Percentiles rank a stretch among this genome's conserved stretches.
phyloP scores from a whole-genome alignment of 2,797 vertebrate genomes.

The Sebastes matsubarae region DNA sequence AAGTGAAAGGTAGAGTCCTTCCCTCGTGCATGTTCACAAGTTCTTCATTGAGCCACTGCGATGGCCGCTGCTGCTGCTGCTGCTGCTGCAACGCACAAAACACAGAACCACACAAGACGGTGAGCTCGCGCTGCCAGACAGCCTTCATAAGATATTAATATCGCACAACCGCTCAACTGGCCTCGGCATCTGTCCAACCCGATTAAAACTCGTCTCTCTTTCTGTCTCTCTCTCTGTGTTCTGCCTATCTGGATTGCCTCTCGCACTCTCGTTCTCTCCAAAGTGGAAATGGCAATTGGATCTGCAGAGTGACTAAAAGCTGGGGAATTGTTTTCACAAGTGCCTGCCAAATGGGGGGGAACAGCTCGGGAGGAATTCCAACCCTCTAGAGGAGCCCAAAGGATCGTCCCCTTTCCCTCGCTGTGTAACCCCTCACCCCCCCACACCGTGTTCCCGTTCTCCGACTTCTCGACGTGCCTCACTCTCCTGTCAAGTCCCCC shows the following conservation, averaged over 20 bases:
- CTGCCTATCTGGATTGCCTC: slow-evolving; percentile 71
- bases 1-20: slow-evolving; percentile 69
- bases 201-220: slow-evolving; percentile 73
- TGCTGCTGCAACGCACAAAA: slow-evolving; percentile 71
- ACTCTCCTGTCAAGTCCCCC: slow-evolving; percentile 61
- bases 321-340: slow-evolving; percentile 84
- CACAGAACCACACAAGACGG: slow-evolving; percentile 72
- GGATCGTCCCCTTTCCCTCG: slow-evolving; percentile 67
- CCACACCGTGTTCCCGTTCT: slow-evolving; percentile 39
- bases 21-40: slow-evolving; percentile 75
- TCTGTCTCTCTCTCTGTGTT: slow-evolving; percentile 56
- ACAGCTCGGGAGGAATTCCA: slow-evolving; percentile 76
- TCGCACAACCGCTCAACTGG: slow-evolving; percentile 70
- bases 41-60: slow-evolving; percentile 69
- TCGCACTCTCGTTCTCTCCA: slow-evolving; percentile 66
- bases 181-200: slow-evolving; percentile 75
- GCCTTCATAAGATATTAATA: slow-evolving; percentile 80
- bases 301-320: slow-evolving; percentile 81
- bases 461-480: slow-evolving; percentile 56
- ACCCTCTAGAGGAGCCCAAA: slow-evolving; percentile 74
- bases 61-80: slow-evolving; percentile 20
- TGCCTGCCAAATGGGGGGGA: slow-evolving; percentile 78
- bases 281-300: slow-evolving; percentile 82
- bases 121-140: slow-evolving; percentile 71
- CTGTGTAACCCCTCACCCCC: slow-evolving; percentile 21